Evolutionary conservation across 1,140 invertebrate genomes (phyloP).

Genomic region (Rhyzopertha dominica): DNA sequence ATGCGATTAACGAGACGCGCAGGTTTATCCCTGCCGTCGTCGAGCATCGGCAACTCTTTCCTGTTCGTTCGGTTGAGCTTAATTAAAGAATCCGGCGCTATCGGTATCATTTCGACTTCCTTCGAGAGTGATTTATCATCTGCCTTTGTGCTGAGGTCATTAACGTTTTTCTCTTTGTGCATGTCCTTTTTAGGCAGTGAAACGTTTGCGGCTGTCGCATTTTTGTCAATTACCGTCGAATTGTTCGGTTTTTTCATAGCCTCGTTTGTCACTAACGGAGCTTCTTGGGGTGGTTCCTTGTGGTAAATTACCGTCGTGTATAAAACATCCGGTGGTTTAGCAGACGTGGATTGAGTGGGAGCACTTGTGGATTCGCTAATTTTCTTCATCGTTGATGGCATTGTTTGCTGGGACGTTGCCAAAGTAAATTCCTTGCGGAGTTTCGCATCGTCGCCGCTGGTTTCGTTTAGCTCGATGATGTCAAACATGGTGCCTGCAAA

Average conservation of each 20-base stretch:
- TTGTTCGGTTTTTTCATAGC: conserved; percentile 15
- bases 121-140: conserved; percentile 26
- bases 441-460: conserved; percentile 24
- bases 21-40: neutral
- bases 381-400: conserved; percentile 1
- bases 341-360: conserved; percentile 5
- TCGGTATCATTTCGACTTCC: conserved; percentile 39
- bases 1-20: neutral
- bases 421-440: conserved; percentile 14
- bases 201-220: conserved; percentile 1
- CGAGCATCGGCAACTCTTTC: conserved; percentile 35
- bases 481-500: conserved; percentile 40
- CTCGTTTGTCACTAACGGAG: conserved; percentile 17
- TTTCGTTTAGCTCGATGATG: conserved; percentile 42
- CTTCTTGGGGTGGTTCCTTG: conserved; percentile 24
- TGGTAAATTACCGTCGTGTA: conserved; percentile 29
- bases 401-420: conserved; percentile 12
- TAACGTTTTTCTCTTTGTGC: conserved; percentile 15
- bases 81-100: conserved; percentile 25
- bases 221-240: conserved; percentile 4
- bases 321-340: conserved; percentile 9
- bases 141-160: conserved; percentile 14
- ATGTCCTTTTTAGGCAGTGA: conserved; percentile 15
- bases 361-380: no score
- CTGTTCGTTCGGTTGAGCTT: conserved; percentile 40